Base-by-base conservation (phyloP, 2,797 vertebrate genomes). In the Syngnathus rostellatus region DNA sequence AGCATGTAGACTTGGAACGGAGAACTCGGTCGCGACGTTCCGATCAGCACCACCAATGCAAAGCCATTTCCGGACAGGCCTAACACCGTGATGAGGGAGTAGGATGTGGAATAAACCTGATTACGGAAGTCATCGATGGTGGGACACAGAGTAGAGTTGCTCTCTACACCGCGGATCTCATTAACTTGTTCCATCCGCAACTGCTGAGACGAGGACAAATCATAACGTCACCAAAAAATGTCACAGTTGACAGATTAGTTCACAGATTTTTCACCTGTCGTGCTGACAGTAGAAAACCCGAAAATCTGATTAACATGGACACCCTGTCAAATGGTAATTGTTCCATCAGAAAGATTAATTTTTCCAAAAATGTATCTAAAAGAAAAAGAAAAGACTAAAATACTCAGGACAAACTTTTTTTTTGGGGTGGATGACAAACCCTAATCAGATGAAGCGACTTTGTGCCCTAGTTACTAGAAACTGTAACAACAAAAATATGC, bases 1-100 rank as follows among this genome's bases (percentile, higher is more conserved):
- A 97, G 66, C 94, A 99, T 94, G 83, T 97, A 99, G 68, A 97
- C 72, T 46, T 97, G 93, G 73, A 97, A 98, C 12, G 95, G 89
- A 0, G 94, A 92, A 58, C 83, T 92, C 75, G 94, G 86, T 0
- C 78, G 87, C 71, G 86, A 90, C 0, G 93, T 94, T 51, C 80
- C 89, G 53, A 97, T 82, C 62, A 99, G 89, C 59, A 98, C 85
- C 8, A 86, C 85, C 1, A 98, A 83, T 55, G 94, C 95, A 0
- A 97, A 88, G 10, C 92, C 83, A 0, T 99, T 99, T 17, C 94
- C 95, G 0, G 92, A 77, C 0, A 98, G 90, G 38, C 95, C 94
- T 8, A 93, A 55, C 2, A 97, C 73, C 0, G 93, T 93, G 81
- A 96, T 94, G 84, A 97, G 80, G 63, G 93, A 94, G 84, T 97